A percentile compares a stretch with the other conserved stretches of the same genome.
Conservation (phyloP, 2,888 invertebrate genomes). For the Loripinus fragilis region DNA sequence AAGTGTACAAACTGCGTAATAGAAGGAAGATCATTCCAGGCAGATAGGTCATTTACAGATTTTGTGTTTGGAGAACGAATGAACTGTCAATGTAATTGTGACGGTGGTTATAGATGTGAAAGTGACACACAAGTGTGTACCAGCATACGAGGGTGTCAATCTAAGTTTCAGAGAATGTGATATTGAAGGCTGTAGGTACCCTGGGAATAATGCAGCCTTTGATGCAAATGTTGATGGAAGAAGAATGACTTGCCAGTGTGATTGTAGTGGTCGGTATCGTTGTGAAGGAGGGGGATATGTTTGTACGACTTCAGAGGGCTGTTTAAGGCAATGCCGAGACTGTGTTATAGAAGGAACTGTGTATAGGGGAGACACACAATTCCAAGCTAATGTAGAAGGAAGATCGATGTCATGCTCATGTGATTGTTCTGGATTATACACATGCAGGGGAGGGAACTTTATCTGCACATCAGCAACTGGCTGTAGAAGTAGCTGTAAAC, state of each 20-base stretch:
- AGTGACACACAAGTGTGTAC: constrained; percentile 31
- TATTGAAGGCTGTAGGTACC: constrained; percentile 54
- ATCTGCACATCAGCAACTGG: constrained; percentile 29
- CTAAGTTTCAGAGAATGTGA: constrained; percentile 60
- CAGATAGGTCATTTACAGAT: constrained; percentile 59
- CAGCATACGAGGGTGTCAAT: constrained; percentile 23
- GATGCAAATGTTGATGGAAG: constrained; percentile 34
- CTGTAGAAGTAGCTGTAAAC: constrained; percentile 34
- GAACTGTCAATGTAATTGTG: constrained; percentile 57
- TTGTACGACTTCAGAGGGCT: constrained; percentile 28
- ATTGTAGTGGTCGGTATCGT: constrained; percentile 30
- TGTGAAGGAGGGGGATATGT: constrained; percentile 26
- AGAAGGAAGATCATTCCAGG: constrained; percentile 51
- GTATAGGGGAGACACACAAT: constrained; percentile 35
- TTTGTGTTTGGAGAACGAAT: constrained; percentile 31
- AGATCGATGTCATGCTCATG: constrained; percentile 35
- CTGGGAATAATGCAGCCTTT: constrained; percentile 39
- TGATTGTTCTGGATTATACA: constrained; percentile 35
- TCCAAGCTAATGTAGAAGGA: constrained; percentile 42
- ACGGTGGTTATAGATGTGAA: constrained; percentile 50
- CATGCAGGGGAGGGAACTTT: constrained; percentile 20
- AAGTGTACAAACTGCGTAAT: constrained; percentile 60
- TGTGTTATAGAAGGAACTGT: constrained; percentile 25
- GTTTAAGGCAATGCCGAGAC: constrained; percentile 11
- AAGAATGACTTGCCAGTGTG: constrained; percentile 52